A percentile compares a stretch with the other conserved stretches of the same genome.
These are phyloP conservation scores for Drosophila falleni DNA, from an alignment of 2,888 invertebrate species.

Conservation along the genomic window DNA sequence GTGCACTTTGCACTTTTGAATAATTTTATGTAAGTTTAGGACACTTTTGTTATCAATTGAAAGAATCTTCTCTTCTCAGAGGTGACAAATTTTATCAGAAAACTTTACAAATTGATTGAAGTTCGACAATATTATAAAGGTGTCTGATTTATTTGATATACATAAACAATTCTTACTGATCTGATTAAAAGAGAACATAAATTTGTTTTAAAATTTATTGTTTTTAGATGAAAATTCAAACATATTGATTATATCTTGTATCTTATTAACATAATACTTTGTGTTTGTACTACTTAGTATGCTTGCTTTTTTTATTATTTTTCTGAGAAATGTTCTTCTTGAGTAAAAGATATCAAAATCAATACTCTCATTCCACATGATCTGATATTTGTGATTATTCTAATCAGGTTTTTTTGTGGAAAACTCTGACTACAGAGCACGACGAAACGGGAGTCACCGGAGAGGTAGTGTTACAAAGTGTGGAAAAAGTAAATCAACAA, in stretches of 20 bases:
- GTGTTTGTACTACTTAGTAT: no score
- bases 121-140: neutral
- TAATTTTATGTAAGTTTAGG: conserved; percentile 52
- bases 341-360: conserved; percentile 62
- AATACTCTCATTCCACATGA: conserved; percentile 33
- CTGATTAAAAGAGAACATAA: neutral
- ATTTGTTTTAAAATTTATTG: neutral
- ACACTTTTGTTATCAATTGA: conserved; percentile 30
- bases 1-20: conserved; percentile 73
- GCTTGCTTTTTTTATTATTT: conserved; percentile 1
- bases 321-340: conserved; percentile 18
- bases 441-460: neutral
- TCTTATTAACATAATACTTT: neutral
- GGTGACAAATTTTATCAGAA: conserved; percentile 20
- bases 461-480: conserved; percentile 39
- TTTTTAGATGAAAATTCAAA: neutral
- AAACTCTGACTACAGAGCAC: conserved; percentile 4
- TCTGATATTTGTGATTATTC: conserved; percentile 64
- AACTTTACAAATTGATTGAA: conserved; percentile 3
- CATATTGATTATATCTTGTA: neutral
- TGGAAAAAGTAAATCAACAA: conserved; percentile 72
- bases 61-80: conserved; percentile 19
- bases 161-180: neutral
- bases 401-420: conserved; percentile 53
- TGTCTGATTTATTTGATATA: neutral